Evolutionary conservation across 1,140 invertebrate species (phyloP).

Genomic region (Odontomachus brunneus): DNA sequence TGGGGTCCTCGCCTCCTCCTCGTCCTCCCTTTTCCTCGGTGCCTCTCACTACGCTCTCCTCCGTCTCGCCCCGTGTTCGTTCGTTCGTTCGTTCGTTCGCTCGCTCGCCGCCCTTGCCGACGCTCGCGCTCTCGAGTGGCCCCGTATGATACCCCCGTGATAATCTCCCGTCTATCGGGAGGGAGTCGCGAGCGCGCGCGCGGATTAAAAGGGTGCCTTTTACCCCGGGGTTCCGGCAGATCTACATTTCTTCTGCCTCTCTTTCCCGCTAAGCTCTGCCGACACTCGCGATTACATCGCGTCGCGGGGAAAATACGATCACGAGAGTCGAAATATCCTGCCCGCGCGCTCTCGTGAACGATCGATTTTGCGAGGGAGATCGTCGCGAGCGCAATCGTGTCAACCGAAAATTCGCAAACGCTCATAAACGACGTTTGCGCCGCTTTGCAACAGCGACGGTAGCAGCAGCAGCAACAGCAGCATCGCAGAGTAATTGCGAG

Average conservation of each 20-base stretch:
- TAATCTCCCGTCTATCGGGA: slow-evolving; percentile 81
- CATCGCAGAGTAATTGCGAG: not conserved
- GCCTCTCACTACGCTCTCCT: slow-evolving; percentile 19
- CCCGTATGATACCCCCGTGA: slow-evolving; percentile 84
- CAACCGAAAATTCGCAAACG: not conserved
- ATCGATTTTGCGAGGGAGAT: not conserved
- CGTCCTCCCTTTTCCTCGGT: slow-evolving; percentile 23
- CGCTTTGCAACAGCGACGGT: not conserved
- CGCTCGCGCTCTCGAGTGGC: slow-evolving; percentile 77
- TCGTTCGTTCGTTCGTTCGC: not conserved
- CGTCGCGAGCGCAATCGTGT: not conserved
- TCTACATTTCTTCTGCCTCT: slow-evolving; percentile 65
- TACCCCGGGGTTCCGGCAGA: slow-evolving; percentile 63
- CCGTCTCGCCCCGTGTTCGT: not conserved
- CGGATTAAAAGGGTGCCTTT: slow-evolving; percentile 77
- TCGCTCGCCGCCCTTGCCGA: slow-evolving; percentile 52
- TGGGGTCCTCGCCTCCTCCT: slow-evolving; percentile 69
- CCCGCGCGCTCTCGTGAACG: not conserved
- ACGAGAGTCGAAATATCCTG: not conserved
- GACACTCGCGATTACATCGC: slow-evolving; percentile 16
- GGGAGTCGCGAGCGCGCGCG: slow-evolving; percentile 69
- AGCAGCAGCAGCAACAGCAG: not conserved
- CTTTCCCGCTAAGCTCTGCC: slow-evolving; percentile 23
- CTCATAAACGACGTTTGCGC: slow-evolving; percentile 29
- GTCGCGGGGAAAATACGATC: slow-evolving; percentile 3